Evolutionary conservation across 2,888 invertebrate genomes (phyloP), one percentile per base, ranked within the genome.

Genomic region (Agelastica alni): DNA sequence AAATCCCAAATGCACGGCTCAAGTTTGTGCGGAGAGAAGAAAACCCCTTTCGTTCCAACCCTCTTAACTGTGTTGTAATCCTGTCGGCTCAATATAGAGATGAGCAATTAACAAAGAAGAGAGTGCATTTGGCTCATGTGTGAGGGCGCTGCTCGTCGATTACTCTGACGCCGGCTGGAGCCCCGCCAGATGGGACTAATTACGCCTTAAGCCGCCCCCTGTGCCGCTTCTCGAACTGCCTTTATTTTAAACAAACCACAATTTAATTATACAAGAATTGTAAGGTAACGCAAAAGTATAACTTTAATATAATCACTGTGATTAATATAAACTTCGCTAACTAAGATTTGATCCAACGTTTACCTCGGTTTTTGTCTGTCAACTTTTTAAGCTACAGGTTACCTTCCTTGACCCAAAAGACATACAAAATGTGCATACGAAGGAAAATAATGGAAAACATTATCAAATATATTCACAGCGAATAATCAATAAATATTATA

Each of bases 131-230:
- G 76, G 70, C 76, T 75, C 77, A 77, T 77, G 76, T 77, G 77
- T 77, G 77, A 74, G 72, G 73, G 70, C 72, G 71, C 70, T 67
- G 71, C 69, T 74, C 73, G 75, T 75, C 76, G 76, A 76, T 76
- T 76, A 75, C 75, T 75, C 71, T 73, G 70, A 69, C 74, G 70
- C 69, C 72, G 68, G 68, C 68, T 71, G 70, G 70, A 70, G 71
- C 66, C 68, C 72, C 70, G 71, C 76, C 76, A 77, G 76, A 76
- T 77, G 77, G 76, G 76, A 75, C 76, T 77, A 77, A 77, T 77
- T 76, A 77, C 74, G 75, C 75, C 76, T 76, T 76, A 76, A 75
- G 73, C 76, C 69, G 69, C 60, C 65, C 68, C 66, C 65, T 43
- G 44, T 30, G 16, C 43, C 26, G 10, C 56, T 13, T 13, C 28